Conservation (phyloP, 2,113 vertebrate species). For the Xiphorhynchus elegans region DNA sequence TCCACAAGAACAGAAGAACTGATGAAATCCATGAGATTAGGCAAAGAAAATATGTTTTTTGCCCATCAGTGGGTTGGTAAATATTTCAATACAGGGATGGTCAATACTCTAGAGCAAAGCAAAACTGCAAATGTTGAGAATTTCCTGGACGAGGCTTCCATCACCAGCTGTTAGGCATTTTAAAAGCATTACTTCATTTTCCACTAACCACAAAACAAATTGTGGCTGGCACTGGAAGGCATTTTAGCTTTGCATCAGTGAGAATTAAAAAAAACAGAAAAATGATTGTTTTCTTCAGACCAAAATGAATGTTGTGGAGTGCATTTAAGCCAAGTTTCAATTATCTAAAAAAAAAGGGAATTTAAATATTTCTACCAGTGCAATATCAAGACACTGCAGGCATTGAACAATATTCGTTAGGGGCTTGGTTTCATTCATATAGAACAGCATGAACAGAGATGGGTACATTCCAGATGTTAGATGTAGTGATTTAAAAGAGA, state of each 20-base stretch:
- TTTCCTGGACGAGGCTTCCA: not conserved
- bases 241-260: not conserved
- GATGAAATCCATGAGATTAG: not conserved
- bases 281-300: constrained; percentile 34
- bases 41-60: not conserved
- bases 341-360: constrained; percentile 14
- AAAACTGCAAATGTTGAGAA: constrained; percentile 11
- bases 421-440: not conserved
- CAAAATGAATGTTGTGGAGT: constrained; percentile 15
- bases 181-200: constrained; percentile 40
- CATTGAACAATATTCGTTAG: not conserved
- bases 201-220: not conserved
- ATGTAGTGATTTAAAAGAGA: not conserved
- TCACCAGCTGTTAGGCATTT: constrained; percentile 29
- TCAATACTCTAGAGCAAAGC: not conserved
- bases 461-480: not conserved
- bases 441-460: not conserved
- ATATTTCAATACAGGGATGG: not conserved
- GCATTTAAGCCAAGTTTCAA: not conserved
- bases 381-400: not conserved
- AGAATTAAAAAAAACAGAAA: constrained; percentile 30
- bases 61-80: not conserved
- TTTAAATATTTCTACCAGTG: constrained; percentile 38
- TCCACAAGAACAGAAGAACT: not conserved
- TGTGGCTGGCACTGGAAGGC: not conserved